phyloP scores from a whole-genome alignment of 2,888 invertebrate genomes.

The Lasioglossum calceatum region DNA sequence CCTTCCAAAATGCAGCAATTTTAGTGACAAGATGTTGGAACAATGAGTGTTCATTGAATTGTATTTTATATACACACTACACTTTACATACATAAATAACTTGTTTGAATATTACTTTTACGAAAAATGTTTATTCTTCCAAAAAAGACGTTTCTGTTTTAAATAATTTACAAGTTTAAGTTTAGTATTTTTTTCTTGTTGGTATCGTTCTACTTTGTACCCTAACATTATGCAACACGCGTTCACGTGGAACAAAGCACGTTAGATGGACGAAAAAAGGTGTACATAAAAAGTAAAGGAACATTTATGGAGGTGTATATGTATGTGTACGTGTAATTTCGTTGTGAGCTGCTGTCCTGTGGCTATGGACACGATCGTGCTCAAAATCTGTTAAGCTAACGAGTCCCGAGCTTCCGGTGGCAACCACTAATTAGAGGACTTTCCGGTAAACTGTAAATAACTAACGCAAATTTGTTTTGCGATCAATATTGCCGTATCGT shows the following conservation, averaged over 20 bases:
- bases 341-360: conserved; percentile 20
- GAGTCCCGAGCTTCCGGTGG: conserved; percentile 44
- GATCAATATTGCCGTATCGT: neutral
- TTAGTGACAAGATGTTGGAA: no score
- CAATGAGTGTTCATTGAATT: no score
- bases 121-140: neutral
- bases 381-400: conserved; percentile 38
- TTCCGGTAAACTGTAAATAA: conserved; percentile 13
- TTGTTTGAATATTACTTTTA: no score
- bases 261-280: neutral
- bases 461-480: neutral
- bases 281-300: neutral
- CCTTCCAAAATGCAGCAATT: no score
- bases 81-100: no score
- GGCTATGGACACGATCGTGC: conserved; percentile 6
- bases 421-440: conserved; percentile 35
- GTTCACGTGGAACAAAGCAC: neutral
- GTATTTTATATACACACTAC: no score
- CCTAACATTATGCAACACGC: neutral
- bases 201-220: neutral
- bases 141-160: no score
- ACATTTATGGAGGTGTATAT: conserved; percentile 30
- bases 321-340: neutral
- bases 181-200: neutral
- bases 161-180: neutral